A percentile compares a stretch with the other conserved stretches of the same genome.
phyloP scores from a whole-genome alignment of 2,888 invertebrate genomes.

The Dasysyrphus albostriatus region DNA sequence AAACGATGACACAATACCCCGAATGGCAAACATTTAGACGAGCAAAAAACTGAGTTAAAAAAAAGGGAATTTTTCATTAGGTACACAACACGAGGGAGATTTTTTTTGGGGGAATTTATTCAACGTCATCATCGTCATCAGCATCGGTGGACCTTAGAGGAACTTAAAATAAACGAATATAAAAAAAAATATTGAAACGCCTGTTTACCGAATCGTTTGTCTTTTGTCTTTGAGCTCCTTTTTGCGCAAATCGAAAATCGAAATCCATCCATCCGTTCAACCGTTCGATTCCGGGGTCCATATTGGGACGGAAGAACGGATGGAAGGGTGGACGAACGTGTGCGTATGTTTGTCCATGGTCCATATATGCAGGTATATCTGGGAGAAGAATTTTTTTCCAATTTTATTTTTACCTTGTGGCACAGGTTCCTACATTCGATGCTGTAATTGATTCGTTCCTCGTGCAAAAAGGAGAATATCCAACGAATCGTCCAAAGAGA shows the following conservation, averaged over 20 bases:
- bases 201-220: constrained; percentile 67
- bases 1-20: constrained; percentile 47
- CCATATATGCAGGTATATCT: constrained; percentile 43
- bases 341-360: constrained; percentile 27
- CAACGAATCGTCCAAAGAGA: constrained; percentile 42
- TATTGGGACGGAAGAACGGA: background rate
- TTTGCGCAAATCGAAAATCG: constrained; percentile 50
- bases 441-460: constrained; percentile 75
- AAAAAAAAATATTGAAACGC: constrained; percentile 36
- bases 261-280: constrained; percentile 60
- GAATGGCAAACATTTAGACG: constrained; percentile 10
- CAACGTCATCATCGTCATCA: constrained; percentile 2
- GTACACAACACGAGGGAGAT: constrained; percentile 29
- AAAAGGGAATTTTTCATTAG: constrained; percentile 27
- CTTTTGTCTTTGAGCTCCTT: constrained; percentile 64
- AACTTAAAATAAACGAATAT: constrained; percentile 25
- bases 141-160: constrained; percentile 12
- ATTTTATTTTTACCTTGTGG: constrained; percentile 47
- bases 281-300: constrained; percentile 41
- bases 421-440: constrained; percentile 33
- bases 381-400: constrained; percentile 37
- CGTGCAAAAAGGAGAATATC: constrained; percentile 67
- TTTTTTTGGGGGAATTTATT: background rate
- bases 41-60: background rate
- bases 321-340: constrained; percentile 9